Percentiles rank a stretch among this genome's conserved stretches.
Conservation (phyloP, 2,113 vertebrate species). For the Puntigrus tetrazona region DNA sequence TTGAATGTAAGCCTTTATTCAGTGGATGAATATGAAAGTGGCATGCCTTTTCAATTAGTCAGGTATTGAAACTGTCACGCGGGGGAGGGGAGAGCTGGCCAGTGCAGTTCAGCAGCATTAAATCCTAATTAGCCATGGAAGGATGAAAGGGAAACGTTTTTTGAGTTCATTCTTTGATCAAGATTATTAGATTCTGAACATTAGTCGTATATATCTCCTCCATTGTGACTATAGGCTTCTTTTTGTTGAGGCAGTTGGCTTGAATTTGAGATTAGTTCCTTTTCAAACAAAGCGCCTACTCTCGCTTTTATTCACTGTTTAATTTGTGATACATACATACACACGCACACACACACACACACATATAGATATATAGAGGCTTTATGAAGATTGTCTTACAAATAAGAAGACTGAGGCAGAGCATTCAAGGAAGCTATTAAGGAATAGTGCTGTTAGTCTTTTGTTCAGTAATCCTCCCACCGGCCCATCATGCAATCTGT, state of each 20-base stretch:
- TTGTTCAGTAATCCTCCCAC: slow-evolving; percentile 55
- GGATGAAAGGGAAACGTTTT: slow-evolving; percentile 69
- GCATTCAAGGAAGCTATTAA: slow-evolving; percentile 42
- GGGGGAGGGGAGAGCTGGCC: slow-evolving; percentile 59
- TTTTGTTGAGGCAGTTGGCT: not conserved
- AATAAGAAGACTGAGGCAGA: slow-evolving; percentile 31
- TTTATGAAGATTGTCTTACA: slow-evolving; percentile 45
- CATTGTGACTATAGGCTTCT: not conserved
- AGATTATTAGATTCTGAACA: slow-evolving; percentile 28
- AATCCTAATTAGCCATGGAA: slow-evolving; percentile 76
- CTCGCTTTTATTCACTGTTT: slow-evolving; percentile 41
- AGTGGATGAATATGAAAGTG: slow-evolving; percentile 49
- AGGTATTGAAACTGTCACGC: slow-evolving; percentile 72
- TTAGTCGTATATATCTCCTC: slow-evolving; percentile 7
- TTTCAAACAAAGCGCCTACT: slow-evolving; percentile 11
- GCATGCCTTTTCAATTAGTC: slow-evolving; percentile 74
- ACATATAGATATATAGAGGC: slow-evolving; percentile 31
- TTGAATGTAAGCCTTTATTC: slow-evolving; percentile 48
- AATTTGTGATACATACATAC: slow-evolving; percentile 47
- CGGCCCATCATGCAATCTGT: slow-evolving; percentile 52
- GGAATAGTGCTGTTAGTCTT: slow-evolving; percentile 42
- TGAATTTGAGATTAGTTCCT: slow-evolving; percentile 3
- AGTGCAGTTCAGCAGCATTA: slow-evolving; percentile 71
- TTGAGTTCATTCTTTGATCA: slow-evolving; percentile 35
- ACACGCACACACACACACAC: too few species aligned